Evolutionary conservation across 2,113 vertebrate species (phyloP), one percentile per base, ranked within the genome.

Genomic region (Sander vitreus): DNA sequence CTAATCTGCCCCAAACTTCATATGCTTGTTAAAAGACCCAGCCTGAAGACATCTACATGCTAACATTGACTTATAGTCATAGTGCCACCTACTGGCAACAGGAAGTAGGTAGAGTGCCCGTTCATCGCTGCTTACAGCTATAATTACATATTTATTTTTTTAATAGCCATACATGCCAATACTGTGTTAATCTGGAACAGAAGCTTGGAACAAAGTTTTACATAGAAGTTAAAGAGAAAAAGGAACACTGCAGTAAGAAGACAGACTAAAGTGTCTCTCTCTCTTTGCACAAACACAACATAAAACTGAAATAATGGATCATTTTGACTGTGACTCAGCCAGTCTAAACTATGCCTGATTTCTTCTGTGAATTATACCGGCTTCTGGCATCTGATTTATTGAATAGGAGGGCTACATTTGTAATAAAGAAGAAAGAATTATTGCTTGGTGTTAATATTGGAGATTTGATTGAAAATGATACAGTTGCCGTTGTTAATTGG

Each of bases 391-490:
- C 85, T 93, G 93, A 93, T 90, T 93, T 89, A 91, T 91, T 45
- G 76, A 88, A 85, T 58, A 62, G 78, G 83, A 80, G 78, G 74
- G 69, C 81, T 79, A 76, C 84, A 89, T 89, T 93, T 89, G 88
- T 91, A 91, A 93, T 93, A 94, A 93, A 91, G 84, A 90, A 89
- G 84, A 86, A 92, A 84, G 81, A 92, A 89, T 93, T 85, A 93
- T 91, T 92, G 89, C 77, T 48, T 18, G 14, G 82, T 92, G 84
- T 93, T 94, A 95, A 94, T 93, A 91, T 92, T 91, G 91, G 85
- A 85, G 82, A 91, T 92, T 90, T 94, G 92, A 95, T 93, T 93
- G 90, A 93, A 94, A 90, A 80, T 84, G 90, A 94, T 94, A 93
- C 89, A 88, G 91, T 58, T 57, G 80, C 85, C 54, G 66, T 80